phyloP scores from a whole-genome alignment of 2,797 vertebrate species.

The Nasua narica region DNA sequence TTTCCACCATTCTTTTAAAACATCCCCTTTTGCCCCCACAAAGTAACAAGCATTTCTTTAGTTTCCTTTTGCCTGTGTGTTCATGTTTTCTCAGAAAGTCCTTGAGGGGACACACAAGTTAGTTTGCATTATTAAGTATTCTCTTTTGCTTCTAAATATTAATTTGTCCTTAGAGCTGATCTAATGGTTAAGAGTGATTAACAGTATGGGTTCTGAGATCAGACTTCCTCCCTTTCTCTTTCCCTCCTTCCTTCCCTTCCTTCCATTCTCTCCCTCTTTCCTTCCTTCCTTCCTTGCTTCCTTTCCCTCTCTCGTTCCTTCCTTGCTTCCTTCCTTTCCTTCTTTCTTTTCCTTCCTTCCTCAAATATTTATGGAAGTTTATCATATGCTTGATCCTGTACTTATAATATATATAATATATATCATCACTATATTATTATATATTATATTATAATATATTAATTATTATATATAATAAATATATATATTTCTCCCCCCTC shows the following conservation, averaged over 20 bases:
- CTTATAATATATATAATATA: background rate
- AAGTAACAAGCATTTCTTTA: constrained; percentile 33
- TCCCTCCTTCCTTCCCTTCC: background rate
- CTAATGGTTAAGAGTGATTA: background rate
- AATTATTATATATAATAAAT: too few species aligned
- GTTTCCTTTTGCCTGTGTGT: constrained; percentile 39
- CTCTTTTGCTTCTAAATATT: background rate
- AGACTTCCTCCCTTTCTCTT: background rate
- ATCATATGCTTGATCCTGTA: background rate
- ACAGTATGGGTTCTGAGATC: background rate
- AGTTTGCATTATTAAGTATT: background rate
- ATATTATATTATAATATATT: too few species aligned
- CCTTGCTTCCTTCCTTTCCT: too few species aligned
- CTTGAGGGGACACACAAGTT: background rate
- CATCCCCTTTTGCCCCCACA: background rate
- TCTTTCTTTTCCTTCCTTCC: background rate
- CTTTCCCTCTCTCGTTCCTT: rapidly evolving
- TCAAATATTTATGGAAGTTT: background rate
- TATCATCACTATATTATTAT: too few species aligned
- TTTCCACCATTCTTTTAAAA: constrained; percentile 63
- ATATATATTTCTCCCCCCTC: background rate
- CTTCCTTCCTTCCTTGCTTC: background rate
- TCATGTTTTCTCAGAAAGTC: background rate
- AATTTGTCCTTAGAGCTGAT: background rate
- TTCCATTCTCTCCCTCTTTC: background rate